phyloP scores from a whole-genome alignment of 1,140 invertebrate genomes.

The Scaptodrosophila lebanonensis region DNA sequence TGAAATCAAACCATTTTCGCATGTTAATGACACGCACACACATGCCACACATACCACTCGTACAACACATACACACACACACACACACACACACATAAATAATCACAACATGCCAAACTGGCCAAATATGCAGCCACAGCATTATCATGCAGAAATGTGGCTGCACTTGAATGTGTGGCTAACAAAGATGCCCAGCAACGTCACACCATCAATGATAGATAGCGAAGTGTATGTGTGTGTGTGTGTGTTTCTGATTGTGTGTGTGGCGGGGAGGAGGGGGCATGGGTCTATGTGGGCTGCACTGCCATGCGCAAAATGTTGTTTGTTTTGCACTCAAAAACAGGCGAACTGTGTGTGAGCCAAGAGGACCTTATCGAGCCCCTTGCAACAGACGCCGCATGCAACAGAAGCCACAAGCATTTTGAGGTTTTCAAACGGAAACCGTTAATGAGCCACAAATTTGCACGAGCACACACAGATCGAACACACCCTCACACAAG shows the following conservation, averaged over 20 bases:
- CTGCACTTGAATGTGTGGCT: constrained; percentile 3
- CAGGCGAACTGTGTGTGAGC: constrained; percentile 22
- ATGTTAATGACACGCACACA: no score
- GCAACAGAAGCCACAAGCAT: constrained; percentile 53
- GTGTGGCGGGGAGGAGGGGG: constrained; percentile 2
- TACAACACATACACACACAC: no score
- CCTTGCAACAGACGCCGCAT: constrained; percentile 34
- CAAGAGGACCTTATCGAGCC: constrained; percentile 48
- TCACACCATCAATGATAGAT: no score
- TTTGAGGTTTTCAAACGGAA: constrained; percentile 57
- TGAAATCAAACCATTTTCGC: no score
- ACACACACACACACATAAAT: no score
- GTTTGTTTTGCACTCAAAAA: constrained; percentile 61
- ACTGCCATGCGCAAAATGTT: constrained; percentile 44
- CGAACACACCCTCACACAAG: background rate
- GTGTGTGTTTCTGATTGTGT: background rate
- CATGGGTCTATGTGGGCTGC: constrained; percentile 37
- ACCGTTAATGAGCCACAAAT: constrained; percentile 73
- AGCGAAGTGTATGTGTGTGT: background rate
- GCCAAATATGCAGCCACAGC: no score
- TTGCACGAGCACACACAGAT: constrained; percentile 40
- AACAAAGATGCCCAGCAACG: constrained; percentile 29
- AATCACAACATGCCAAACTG: no score
- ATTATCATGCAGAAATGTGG: constrained; percentile 28
- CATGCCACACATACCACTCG: no score